Base-by-base conservation (phyloP, 2,888 invertebrate genomes). In the Nowickia ferox region DNA sequence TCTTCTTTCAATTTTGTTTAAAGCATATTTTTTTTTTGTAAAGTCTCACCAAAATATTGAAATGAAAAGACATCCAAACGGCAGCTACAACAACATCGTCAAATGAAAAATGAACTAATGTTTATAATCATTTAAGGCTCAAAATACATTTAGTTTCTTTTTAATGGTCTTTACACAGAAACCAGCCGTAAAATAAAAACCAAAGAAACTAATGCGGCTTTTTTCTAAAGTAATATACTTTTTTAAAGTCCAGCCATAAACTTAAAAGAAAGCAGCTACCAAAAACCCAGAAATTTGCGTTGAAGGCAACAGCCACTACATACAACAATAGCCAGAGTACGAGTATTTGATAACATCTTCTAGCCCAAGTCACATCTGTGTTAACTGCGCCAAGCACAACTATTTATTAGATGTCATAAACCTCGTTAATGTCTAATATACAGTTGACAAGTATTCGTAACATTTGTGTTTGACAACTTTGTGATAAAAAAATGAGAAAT, bases 341-440 rank as follows among this genome's bases (percentile, higher is more conserved):
- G 1, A 1, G 2, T n/a, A n/a, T n/a, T 72, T 51, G 81, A 77
- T 85, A 72, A 63, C 55, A 71, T 77, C 76, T 61, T 19, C 15
- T 68, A 15, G 42, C 38, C 48, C 1, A 42, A 69, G 59, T 66
- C 48, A 55, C 69, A 82, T 48, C 55, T 46, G 69, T 48, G 19
- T 63, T 55, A 17, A 55, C 19, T 51, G 8, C 2, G 30, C 9
- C 30, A n/a, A 9, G 46, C 40, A 19, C 0, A 42, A 81, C 8
- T 30, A 46, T 81, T 81, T 85, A 80, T 74, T 77, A 71, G 59
- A 86, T 83, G 83, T 80, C 72, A 79, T 83, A 83, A 76, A 86
- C 75, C 19, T 76, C 76, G 66, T 79, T 72, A 83, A 83, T 76
- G 59, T 83, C 78, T 69, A 42, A 51, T 71, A 65, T 53, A 46